Evolutionary conservation across 2,113 vertebrate species (phyloP).

Genomic region (Danionella cerebrum): DNA sequence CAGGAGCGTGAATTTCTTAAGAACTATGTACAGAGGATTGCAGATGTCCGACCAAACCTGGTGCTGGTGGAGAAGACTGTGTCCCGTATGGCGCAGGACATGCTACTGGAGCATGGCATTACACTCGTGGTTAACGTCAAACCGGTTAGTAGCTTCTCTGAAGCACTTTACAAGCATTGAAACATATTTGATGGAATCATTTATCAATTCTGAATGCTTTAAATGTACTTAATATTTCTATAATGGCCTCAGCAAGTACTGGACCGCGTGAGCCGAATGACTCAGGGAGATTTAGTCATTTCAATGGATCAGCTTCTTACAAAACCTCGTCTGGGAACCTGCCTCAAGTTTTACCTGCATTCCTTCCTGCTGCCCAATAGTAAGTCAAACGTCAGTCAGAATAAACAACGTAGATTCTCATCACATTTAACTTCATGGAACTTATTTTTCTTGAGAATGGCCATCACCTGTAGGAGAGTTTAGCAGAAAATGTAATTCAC

Average conservation of each 20-base stretch:
- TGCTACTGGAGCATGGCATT: slow-evolving; percentile 95
- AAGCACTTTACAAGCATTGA: neutral
- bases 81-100: slow-evolving; percentile 94
- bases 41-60: slow-evolving; percentile 88
- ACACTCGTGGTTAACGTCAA: slow-evolving; percentile 95
- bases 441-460: no score
- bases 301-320: slow-evolving; percentile 98
- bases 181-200: neutral
- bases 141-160: slow-evolving; percentile 66
- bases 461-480: no score
- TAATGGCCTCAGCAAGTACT: slow-evolving; percentile 81
- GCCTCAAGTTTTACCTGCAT: slow-evolving; percentile 95
- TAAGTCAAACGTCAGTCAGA: no score
- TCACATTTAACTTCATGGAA: no score
- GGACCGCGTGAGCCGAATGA: slow-evolving; percentile 89
- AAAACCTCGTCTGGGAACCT: slow-evolving; percentile 91
- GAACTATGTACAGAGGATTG: slow-evolving; percentile 94
- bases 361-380: slow-evolving; percentile 83
- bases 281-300: slow-evolving; percentile 94
- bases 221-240: neutral
- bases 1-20: slow-evolving; percentile 96
- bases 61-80: slow-evolving; percentile 97
- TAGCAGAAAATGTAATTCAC: no score
- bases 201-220: neutral
- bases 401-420: no score